Conservation (phyloP, 2,113 vertebrate species). For the Thalassoma bifasciatum region DNA sequence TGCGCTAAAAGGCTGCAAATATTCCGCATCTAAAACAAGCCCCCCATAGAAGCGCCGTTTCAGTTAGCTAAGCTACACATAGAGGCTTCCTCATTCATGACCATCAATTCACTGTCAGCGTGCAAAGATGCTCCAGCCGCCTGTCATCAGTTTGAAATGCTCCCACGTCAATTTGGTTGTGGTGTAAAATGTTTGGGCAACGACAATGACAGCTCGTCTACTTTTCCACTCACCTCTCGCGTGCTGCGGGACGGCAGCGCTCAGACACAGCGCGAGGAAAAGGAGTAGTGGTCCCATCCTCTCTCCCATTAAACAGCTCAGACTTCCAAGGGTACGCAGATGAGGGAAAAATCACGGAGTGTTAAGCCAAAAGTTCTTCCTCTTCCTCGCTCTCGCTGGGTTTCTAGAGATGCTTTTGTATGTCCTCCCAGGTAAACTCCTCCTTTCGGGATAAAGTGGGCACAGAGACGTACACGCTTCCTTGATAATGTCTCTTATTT, state of each 20-base stretch:
- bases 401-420: slow-evolving; percentile 34
- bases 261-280: slow-evolving; percentile 77
- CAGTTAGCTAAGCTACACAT: slow-evolving; percentile 1
- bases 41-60: not conserved
- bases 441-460: slow-evolving; percentile 44
- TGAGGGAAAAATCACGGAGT: slow-evolving; percentile 40
- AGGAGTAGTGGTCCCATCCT: slow-evolving; percentile 84
- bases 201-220: slow-evolving; percentile 30
- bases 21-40: slow-evolving; percentile 29
- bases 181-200: slow-evolving; percentile 13
- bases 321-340: slow-evolving; percentile 75
- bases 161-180: not conserved
- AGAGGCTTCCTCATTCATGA: not conserved
- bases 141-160: not conserved
- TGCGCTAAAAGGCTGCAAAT: not conserved
- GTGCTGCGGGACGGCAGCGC: slow-evolving; percentile 81
- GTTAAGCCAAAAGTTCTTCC: slow-evolving; percentile 74
- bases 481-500: not conserved
- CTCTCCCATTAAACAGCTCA: slow-evolving; percentile 51
- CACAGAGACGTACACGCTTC: slow-evolving; percentile 28
- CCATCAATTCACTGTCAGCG: slow-evolving; percentile 7
- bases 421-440: slow-evolving; percentile 69
- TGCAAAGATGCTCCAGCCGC: not conserved
- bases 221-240: slow-evolving; percentile 81
- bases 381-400: slow-evolving; percentile 39